Percentiles rank a stretch among this genome's conserved stretches.
phyloP scores from a whole-genome alignment of 2,888 invertebrate genomes.

The Ectemnius continuus region DNA sequence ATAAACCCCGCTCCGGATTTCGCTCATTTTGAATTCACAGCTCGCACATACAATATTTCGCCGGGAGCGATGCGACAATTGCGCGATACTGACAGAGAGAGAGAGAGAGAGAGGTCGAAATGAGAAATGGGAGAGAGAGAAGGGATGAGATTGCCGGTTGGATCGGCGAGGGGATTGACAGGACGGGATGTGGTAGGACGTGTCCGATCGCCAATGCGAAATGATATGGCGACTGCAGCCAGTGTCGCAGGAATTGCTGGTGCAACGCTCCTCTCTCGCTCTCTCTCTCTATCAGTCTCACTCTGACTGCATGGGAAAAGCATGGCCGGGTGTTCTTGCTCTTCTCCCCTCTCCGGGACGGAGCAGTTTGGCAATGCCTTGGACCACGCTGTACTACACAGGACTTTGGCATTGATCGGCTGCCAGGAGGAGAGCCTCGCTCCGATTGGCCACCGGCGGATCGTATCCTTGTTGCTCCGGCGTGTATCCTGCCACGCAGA shows the following conservation, averaged over 20 bases:
- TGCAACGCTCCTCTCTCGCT: constrained; percentile 16
- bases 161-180: not conserved
- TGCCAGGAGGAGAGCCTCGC: constrained; percentile 66
- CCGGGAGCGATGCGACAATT: not conserved
- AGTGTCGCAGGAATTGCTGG: constrained; percentile 42
- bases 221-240: constrained; percentile 47
- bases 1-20: not conserved
- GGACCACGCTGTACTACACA: constrained; percentile 70
- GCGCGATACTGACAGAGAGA: not conserved
- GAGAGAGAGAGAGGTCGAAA: not conserved
- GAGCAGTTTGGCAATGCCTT: constrained; percentile 45
- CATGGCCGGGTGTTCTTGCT: constrained; percentile 39
- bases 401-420: constrained; percentile 76
- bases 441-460: constrained; percentile 70
- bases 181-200: constrained; percentile 14
- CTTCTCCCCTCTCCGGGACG: constrained; percentile 15
- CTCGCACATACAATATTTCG: constrained; percentile 1
- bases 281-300: not conserved
- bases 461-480: constrained; percentile 59
- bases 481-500: constrained; percentile 22
- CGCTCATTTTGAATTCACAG: constrained; percentile 3
- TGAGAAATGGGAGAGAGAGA: not conserved
- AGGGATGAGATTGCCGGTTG: no score
- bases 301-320: constrained; percentile 25
- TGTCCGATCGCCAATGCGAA: constrained; percentile 31